A percentile compares a stretch with the other conserved stretches of the same genome.
Conservation (phyloP, 2,113 vertebrate species). For the Gopherus flavomarginatus region DNA sequence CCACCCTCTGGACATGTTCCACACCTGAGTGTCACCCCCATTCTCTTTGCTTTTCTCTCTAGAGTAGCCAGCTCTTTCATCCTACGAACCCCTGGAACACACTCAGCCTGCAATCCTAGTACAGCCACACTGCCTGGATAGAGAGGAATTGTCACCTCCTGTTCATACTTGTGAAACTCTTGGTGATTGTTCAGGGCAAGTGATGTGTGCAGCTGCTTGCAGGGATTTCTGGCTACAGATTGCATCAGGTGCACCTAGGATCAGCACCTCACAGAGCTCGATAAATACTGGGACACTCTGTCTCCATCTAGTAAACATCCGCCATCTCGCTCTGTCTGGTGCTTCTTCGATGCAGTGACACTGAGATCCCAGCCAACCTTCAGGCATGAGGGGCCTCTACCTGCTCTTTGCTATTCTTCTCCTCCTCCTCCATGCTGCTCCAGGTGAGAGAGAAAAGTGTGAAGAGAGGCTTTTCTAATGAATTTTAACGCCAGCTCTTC, state of each 20-base stretch:
- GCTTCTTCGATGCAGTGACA: neutral
- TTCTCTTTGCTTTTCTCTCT: neutral
- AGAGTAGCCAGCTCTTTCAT: neutral
- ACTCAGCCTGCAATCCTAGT: neutral
- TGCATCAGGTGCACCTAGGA: neutral
- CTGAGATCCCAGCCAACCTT: neutral
- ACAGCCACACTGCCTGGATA: neutral
- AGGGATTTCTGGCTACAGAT: neutral
- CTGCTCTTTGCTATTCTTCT: neutral
- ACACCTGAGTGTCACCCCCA: neutral
- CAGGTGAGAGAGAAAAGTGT: neutral
- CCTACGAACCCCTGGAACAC: neutral
- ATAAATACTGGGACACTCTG: neutral
- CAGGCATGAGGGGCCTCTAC: neutral
- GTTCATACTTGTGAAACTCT: neutral
- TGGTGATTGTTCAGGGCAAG: neutral
- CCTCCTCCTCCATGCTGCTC: neutral
- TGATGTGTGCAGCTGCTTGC: neutral
- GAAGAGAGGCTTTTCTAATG: neutral
- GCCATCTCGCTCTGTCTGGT: neutral
- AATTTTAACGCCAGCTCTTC: neutral
- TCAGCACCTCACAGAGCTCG: neutral
- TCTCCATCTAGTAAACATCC: neutral
- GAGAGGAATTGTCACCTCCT: neutral
- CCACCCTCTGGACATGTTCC: no score